These are phyloP conservation scores for Zygogramma bicolorata DNA, from an alignment of 2,888 invertebrate species.

Conservation along the genomic window DNA sequence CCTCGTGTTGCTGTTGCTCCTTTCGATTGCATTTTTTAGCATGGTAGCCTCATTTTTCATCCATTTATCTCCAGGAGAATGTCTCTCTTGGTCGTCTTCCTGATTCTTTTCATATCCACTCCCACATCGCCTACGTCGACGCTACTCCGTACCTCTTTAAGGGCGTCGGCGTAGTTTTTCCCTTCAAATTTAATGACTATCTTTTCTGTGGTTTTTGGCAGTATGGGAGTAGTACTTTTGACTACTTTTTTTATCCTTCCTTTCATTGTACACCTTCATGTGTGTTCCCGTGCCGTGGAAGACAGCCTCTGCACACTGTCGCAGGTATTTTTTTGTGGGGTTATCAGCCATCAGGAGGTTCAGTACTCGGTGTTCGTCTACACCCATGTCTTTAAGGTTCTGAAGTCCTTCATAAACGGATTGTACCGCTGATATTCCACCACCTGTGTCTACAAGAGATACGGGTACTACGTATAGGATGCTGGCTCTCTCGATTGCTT, in stretches of 20 bases:
- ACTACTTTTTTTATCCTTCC: no score
- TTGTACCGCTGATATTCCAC: neutral
- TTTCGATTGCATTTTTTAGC: neutral
- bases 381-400: neutral
- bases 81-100: neutral
- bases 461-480: no score
- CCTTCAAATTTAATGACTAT: neutral
- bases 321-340: neutral
- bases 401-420: neutral
- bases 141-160: neutral
- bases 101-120: neutral
- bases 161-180: neutral
- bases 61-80: neutral
- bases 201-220: neutral
- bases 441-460: no score
- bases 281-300: neutral
- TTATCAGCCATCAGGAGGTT: neutral
- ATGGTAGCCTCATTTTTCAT: neutral
- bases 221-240: neutral
- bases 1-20: neutral
- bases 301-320: neutral
- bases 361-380: neutral
- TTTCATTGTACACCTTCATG: neutral
- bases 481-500: no score
- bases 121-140: neutral